Evolutionary conservation across 1,140 invertebrate species (phyloP), one percentile per base, ranked within the genome.

Genomic region (Zeugodacus cucurbitae): DNA sequence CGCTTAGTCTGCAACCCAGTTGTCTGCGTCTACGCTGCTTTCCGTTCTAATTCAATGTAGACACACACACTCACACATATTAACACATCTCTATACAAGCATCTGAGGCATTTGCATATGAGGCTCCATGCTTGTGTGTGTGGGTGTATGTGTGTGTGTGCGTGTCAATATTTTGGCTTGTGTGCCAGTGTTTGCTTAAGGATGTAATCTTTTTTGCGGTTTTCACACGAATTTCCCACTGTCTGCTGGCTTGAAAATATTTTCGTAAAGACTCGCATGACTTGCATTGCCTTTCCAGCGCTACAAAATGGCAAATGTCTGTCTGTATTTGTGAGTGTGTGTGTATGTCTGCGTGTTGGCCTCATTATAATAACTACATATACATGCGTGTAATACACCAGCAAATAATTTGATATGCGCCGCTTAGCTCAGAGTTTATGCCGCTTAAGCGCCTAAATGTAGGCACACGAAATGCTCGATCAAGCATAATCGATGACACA

Each of bases 401-500:
- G 29, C 62, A 17, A 67, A 34, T 29, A 64, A 74, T 74, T 74
- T 67, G 1, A 29, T 78, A 2, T 82, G 44, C n/a, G 74, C 74
- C 74, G 22, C 41, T 48, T 1, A 26, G 74, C 26, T 48, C 29
- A 82, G 74, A 17, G 41, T 82, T 82, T 82, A 17, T 7, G 7
- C 14, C 6, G 74, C 10, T 82, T 82, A 48, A 32, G 74, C 74
- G 74, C 74, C 74, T 82, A 48, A 78, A 54, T 26, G 74, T 82
- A 48, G 37, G 41, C 74, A 82, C 26, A 41, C 41, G n/a, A 74
- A 82, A 82, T 82, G 26, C 41, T 48, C 74, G 44, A 82, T 82
- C 44, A 82, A 54, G 74, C 74, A 48, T 48, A 82, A 82, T 82
- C 41, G 41, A 82, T 82, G n/a, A n/a, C 26, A 29, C 74, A 82